Conservation (phyloP, 2,797 vertebrate species). For the Lutjanus argentimaculatus region DNA sequence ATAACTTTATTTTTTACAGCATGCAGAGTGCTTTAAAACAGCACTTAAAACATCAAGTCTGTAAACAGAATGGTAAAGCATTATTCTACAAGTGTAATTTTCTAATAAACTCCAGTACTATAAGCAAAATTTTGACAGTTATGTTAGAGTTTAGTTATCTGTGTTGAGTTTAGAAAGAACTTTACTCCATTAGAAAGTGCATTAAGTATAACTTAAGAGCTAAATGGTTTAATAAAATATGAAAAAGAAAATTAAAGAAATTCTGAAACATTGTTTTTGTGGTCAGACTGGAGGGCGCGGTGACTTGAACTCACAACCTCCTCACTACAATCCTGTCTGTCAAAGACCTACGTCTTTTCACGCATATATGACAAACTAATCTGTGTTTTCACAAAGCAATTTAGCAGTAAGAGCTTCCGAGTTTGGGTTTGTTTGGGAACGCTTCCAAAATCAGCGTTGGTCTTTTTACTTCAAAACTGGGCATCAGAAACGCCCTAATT, state of each 20-base stretch:
- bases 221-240: not conserved
- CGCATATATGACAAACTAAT: constrained; percentile 29
- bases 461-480: constrained; percentile 59
- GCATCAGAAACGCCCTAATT: constrained; percentile 61
- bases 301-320: not conserved
- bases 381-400: constrained; percentile 25
- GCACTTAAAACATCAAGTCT: not conserved
- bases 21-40: not conserved
- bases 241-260: not conserved
- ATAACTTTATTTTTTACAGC: not conserved
- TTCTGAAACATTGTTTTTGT: not conserved
- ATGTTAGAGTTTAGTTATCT: not conserved
- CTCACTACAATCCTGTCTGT: not conserved
- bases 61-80: not conserved
- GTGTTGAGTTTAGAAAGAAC: not conserved
- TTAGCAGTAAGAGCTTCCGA: constrained; percentile 16
- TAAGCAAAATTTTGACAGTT: not conserved
- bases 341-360: constrained; percentile 31
- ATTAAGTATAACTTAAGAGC: not conserved
- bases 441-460: constrained; percentile 51
- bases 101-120: not conserved
- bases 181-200: not conserved
- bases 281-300: fast-evolving
- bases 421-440: constrained; percentile 45
- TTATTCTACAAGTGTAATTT: not conserved